Base-by-base conservation (phyloP, 1,140 invertebrate species). In the Temnothorax curvispinosus region DNA sequence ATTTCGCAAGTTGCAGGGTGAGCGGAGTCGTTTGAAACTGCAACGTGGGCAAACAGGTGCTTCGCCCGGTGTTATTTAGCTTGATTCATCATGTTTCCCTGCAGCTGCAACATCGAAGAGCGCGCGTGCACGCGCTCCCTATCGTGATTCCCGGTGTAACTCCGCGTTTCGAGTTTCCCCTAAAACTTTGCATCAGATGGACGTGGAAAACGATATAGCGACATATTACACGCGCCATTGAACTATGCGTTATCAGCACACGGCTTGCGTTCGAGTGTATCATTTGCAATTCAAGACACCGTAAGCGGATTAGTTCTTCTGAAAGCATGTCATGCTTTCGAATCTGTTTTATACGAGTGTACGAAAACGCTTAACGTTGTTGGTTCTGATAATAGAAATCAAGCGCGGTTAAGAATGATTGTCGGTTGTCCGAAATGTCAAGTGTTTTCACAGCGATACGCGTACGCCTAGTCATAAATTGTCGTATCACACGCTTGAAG, bases 181-280 rank as follows among this genome's bases (percentile, higher is more conserved):
- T 64, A 65, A 81, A 90, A 90, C 89, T 91, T 90, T 62, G 71
- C 60, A 78, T 88, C 89, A 76, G 81, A 72, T 86, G 27, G 27
- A 84, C 69, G 52, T 44, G 65, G 60, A 76, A 41, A 90, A 88
- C 54, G 88, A 90, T 76, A 90, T 80, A 85, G 81, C 44, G 44
- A 47, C 38, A 76, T 90, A 90, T 90, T 90, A 88, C 81, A 72
- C 86, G 89, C 87, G 84, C 89, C 74, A 90, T 85, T 88, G 72
- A 58, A 44, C 38, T 71, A 88, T 50, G 58, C 88, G 76, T 64
- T 89, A 89, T 81, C 75, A 54, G 87, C 65, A 7, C 65, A 7
- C 35, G 44, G 38, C n/a, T 13, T 41, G 27, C 64, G 50, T 76
- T 64, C 75, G 56, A 78, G 69, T 69, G 54, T 84, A 47, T 75